These are phyloP conservation scores for Coptodon bakossiorum DNA, from an alignment of 2,113 vertebrate species.

Conservation along the genomic window DNA sequence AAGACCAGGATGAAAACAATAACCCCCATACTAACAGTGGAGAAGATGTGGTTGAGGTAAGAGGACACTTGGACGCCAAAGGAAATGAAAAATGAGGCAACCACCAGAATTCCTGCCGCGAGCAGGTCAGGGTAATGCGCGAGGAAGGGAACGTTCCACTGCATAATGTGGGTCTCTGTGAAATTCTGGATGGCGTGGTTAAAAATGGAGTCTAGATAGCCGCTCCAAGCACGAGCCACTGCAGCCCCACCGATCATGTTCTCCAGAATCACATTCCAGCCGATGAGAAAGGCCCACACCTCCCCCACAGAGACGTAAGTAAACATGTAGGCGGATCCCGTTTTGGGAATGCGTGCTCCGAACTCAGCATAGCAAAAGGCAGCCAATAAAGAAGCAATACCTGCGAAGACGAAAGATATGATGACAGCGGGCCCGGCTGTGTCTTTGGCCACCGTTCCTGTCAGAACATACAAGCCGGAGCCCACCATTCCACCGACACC, in stretches of 20 bases:
- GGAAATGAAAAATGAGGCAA: constrained; percentile 86
- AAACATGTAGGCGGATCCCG: constrained; percentile 96
- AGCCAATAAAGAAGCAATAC: constrained; percentile 85
- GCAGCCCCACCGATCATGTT: constrained; percentile 92
- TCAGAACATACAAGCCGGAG: constrained; percentile 91
- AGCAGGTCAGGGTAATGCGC: constrained; percentile 88
- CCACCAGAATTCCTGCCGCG: constrained; percentile 80
- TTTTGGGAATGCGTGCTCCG: constrained; percentile 89
- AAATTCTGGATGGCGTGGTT: constrained; percentile 89
- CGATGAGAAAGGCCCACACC: constrained; percentile 95
- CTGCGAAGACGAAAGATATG: constrained; percentile 84
- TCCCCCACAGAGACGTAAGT: constrained; percentile 93
- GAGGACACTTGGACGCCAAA: constrained; percentile 92
- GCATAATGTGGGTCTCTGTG: constrained; percentile 81
- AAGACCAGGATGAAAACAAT: constrained; percentile 87
- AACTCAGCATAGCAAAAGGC: constrained; percentile 96
- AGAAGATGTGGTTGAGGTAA: constrained; percentile 93
- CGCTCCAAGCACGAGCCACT: constrained; percentile 91
- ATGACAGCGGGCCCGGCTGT: constrained; percentile 83
- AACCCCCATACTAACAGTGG: constrained; percentile 78
- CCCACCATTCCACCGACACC: constrained; percentile 94
- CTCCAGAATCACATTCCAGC: constrained; percentile 94
- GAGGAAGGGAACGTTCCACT: constrained; percentile 85
- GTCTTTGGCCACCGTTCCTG: constrained; percentile 89
- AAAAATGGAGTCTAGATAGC: constrained; percentile 92